Evolutionary conservation across 2,113 vertebrate species (phyloP).

Genomic region (Nothoprocta pentlandii): DNA sequence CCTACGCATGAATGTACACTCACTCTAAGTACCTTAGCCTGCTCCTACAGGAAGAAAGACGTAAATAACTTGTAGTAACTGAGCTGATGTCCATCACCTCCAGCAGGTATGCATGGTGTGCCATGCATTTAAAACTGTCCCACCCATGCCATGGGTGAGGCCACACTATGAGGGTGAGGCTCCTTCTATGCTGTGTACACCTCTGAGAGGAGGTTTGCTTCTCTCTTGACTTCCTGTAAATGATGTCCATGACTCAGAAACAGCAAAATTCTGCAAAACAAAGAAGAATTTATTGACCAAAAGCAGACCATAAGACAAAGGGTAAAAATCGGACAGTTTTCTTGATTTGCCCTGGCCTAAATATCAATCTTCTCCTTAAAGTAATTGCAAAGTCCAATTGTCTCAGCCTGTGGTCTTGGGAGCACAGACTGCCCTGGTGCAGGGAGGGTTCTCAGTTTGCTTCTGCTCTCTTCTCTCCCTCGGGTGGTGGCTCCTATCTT

Average conservation of each 20-base stretch:
- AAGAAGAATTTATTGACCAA: background rate
- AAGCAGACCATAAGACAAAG: background rate
- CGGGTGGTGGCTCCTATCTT: background rate
- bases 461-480: background rate
- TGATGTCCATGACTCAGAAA: background rate
- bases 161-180: background rate
- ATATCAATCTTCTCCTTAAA: background rate
- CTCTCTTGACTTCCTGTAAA: background rate
- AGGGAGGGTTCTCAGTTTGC: background rate
- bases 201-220: background rate
- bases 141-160: fast-evolving
- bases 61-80: background rate
- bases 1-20: fast-evolving
- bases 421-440: background rate
- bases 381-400: background rate
- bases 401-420: fast-evolving
- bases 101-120: background rate
- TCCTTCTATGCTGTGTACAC: background rate
- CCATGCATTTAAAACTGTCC: background rate
- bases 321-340: background rate
- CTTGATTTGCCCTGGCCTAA: background rate
- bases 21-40: fast-evolving
- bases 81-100: too few species aligned
- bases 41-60: background rate
- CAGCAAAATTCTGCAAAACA: background rate